Conservation (phyloP, 2,113 vertebrate genomes). For the Pedionomus torquatus region DNA sequence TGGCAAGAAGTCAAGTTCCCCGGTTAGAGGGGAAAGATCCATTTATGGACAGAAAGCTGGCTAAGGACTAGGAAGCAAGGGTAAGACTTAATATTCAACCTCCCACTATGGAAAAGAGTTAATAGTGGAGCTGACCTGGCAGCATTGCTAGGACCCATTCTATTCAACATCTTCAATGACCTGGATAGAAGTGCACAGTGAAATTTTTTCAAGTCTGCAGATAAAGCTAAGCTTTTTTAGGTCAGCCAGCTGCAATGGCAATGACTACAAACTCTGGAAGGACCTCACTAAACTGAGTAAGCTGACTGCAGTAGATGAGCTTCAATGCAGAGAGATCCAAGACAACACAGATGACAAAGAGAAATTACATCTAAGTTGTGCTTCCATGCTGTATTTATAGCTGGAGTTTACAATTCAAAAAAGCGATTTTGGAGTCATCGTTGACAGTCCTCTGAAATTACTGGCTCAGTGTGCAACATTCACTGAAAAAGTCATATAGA, state of each 20-base stretch:
- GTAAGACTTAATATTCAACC: neutral
- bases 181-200: neutral
- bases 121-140: neutral
- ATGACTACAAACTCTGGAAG: neutral
- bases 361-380: neutral
- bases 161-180: slow-evolving; percentile 17
- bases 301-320: neutral
- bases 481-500: neutral
- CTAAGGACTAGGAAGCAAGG: neutral
- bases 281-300: neutral
- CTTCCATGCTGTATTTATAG: neutral
- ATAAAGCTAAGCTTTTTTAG: neutral
- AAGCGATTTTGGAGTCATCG: neutral
- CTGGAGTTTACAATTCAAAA: neutral
- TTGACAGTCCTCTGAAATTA: neutral
- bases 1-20: neutral
- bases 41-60: neutral
- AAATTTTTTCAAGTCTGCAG: neutral
- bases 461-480: neutral
- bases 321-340: neutral
- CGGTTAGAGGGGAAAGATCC: neutral
- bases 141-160: neutral
- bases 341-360: rapidly evolving
- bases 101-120: neutral
- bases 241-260: neutral